Conservation (phyloP, 2,888 invertebrate species). For the Sclerodermus sp. region DNA sequence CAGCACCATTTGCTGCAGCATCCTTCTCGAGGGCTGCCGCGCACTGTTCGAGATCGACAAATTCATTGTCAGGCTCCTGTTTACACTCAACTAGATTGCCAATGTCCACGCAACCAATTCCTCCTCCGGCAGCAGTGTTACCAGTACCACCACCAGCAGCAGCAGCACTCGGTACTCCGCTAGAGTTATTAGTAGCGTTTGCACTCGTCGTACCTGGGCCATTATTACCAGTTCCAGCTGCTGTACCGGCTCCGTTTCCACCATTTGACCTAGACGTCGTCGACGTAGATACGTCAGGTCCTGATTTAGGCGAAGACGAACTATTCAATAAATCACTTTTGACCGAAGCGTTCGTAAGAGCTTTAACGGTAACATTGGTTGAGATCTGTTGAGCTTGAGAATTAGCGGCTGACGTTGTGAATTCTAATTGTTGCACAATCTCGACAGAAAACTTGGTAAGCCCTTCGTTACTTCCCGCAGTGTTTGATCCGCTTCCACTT, state of each 20-base stretch:
- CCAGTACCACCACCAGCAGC: constrained; percentile 20
- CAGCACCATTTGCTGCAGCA: constrained; percentile 70
- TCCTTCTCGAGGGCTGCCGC: constrained; percentile 86
- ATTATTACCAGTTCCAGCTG: constrained; percentile 41
- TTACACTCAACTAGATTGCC: constrained; percentile 79
- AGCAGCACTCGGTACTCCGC: constrained; percentile 57
- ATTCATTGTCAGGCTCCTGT: constrained; percentile 82
- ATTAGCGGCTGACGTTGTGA: constrained; percentile 84
- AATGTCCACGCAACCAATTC: constrained; percentile 60
- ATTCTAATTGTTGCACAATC: constrained; percentile 89
- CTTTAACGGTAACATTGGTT: constrained; percentile 90
- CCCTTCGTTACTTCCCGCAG: constrained; percentile 49
- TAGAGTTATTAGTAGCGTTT: constrained; percentile 23
- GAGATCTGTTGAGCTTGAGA: constrained; percentile 88
- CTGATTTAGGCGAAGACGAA: constrained; percentile 60
- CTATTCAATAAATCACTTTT: constrained; percentile 62
- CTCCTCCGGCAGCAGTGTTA: constrained; percentile 23
- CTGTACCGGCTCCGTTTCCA: constrained; percentile 43
- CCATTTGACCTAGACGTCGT: constrained; percentile 40
- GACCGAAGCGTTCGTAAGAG: constrained; percentile 70
- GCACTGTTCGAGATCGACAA: constrained; percentile 82
- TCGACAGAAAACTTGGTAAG: constrained; percentile 84
- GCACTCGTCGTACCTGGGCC: constrained; percentile 23
- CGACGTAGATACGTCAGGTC: constrained; percentile 56
- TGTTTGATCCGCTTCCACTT: constrained; percentile 38